Evolutionary conservation across 1,140 invertebrate genomes (phyloP), one percentile per base, ranked within the genome.

Genomic region (Grapholita molesta): DNA sequence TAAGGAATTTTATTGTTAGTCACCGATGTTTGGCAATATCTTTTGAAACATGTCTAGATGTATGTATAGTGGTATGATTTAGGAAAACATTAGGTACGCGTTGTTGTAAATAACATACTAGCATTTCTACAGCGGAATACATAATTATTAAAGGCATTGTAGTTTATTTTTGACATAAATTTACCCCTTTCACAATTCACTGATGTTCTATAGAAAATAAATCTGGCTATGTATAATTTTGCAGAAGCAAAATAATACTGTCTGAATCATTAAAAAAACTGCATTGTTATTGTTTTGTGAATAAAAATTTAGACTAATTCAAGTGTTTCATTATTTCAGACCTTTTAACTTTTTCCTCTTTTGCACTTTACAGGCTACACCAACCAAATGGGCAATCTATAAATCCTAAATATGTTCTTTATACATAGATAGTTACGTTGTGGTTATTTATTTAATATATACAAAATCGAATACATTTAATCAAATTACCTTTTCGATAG

Each of bases 201-300:
- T 48, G 18, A 21, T 48, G 8, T 15, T 21, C 15, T 21, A 48
- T 48, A 15, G 42, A 48, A 48, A 21, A 48, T 18, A 48, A n/a
- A 15, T 15, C 18, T 48, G 42, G 0, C 30, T 32, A 38, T n/a
- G 1, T 18, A 48, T 48, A 18, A 48, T 48, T 48, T 48, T 48
- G 6, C 38, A 48, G 6, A 8, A 48, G 21, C n/a, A 48, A 9
- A 48, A 18, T 7, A 21, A 18, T 48, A 8, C 18, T n/a, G 1
- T 48, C 2, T 21, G 42, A 21, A 21, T 48, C 18, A 48, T 21
- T 48, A 15, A 21, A 15, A 15, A 12, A 15, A 61, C 55, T 57
- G n/a, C 30, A 57, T 28, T 61, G 55, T 61, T 61, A 61, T 61
- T 28, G 25, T 61, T 61, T 61, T 25, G 18, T 55, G 32, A 61